Conservation (phyloP, 2,888 invertebrate genomes). For the Lithophane semibrunnea region DNA sequence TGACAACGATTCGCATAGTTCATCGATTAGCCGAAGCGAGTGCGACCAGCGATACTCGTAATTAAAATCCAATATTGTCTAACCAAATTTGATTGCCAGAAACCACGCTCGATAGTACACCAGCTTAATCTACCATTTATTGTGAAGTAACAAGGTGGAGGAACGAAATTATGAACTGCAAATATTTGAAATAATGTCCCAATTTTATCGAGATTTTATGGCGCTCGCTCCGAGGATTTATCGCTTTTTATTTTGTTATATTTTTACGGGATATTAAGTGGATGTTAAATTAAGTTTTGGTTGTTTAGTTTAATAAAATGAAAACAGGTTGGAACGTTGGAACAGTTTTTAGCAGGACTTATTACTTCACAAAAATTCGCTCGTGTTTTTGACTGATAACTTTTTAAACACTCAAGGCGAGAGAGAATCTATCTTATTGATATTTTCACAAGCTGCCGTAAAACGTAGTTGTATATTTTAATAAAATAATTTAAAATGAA, state of each 20-base stretch:
- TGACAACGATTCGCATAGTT: slow-evolving; percentile 75
- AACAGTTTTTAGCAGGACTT: neutral
- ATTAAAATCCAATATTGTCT: slow-evolving; percentile 91
- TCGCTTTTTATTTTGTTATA: slow-evolving; percentile 48
- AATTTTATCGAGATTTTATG: slow-evolving; percentile 61
- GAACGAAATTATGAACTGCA: slow-evolving; percentile 63
- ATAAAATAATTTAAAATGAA: neutral
- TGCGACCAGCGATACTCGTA: slow-evolving; percentile 85
- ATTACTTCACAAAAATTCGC: neutral
- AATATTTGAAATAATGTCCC: slow-evolving; percentile 63
- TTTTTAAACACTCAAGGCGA: neutral
- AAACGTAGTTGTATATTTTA: neutral
- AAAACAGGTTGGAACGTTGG: neutral
- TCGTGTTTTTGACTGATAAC: neutral
- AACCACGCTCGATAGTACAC: slow-evolving; percentile 73
- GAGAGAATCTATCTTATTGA: neutral
- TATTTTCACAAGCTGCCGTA: neutral
- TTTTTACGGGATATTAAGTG: slow-evolving; percentile 34
- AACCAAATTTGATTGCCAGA: slow-evolving; percentile 89
- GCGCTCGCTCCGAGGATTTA: slow-evolving; percentile 37
- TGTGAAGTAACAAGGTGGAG: slow-evolving; percentile 63
- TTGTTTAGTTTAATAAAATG: slow-evolving; percentile 24
- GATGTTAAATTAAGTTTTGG: slow-evolving; percentile 42
- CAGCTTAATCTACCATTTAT: slow-evolving; percentile 71
- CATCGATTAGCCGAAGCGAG: slow-evolving; percentile 79